Conservation (phyloP, 2,888 invertebrate genomes). For the Nycteola revayana region DNA sequence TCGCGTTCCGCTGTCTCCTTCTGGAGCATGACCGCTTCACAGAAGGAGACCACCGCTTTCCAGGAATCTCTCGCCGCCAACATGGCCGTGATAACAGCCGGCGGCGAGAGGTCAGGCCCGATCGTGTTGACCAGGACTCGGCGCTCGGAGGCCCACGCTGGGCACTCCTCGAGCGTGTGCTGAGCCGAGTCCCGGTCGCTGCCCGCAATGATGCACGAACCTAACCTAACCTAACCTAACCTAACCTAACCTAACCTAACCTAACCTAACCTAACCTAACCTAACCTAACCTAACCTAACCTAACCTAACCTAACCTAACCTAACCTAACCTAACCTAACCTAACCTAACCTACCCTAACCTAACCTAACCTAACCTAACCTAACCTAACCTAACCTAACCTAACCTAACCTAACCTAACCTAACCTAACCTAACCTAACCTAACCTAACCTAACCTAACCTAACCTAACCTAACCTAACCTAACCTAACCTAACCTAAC, state of each 20-base stretch:
- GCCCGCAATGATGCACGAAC: too few relatives aligned
- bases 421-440: slow-evolving; percentile 3
- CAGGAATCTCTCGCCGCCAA: too few relatives aligned
- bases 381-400: slow-evolving; percentile 19
- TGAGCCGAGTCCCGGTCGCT: too few relatives aligned
- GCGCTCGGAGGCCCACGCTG: too few relatives aligned
- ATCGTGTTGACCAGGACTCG: too few relatives aligned
- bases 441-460: slow-evolving; percentile 12
- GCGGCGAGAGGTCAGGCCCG: too few relatives aligned
- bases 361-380: slow-evolving; percentile 24
- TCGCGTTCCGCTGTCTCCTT: too few relatives aligned
- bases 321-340: slow-evolving; percentile 23
- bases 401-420: slow-evolving; percentile 7
- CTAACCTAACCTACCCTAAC: slow-evolving; percentile 24
- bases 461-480: slow-evolving; percentile 21
- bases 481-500: slow-evolving; percentile 16
- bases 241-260: slow-evolving; percentile 28
- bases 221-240: slow-evolving; percentile 29
- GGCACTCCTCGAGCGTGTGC: too few relatives aligned
- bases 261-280: slow-evolving; percentile 28
- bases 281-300: slow-evolving; percentile 30
- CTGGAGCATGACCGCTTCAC: slow-evolving; percentile 22
- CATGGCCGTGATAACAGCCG: too few relatives aligned
- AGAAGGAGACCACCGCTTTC: too few relatives aligned
- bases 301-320: slow-evolving; percentile 26